These are phyloP conservation scores for Sapayoa aenigma DNA, from an alignment of 2,113 vertebrate genomes.

Conservation along the genomic window DNA sequence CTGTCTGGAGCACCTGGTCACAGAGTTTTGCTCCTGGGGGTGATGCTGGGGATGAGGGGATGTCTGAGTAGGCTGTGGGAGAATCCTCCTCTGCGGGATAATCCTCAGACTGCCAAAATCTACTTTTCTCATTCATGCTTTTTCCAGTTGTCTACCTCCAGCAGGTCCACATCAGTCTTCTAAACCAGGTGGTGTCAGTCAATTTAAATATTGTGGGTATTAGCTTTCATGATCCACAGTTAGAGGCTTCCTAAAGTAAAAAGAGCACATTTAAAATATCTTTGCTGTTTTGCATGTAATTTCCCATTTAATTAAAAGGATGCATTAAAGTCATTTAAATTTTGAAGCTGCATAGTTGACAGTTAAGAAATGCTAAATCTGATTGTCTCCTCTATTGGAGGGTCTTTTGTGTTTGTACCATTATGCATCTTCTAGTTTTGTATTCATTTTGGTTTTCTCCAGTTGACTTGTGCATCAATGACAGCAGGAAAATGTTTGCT, in stretches of 20 bases:
- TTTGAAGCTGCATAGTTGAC: background rate
- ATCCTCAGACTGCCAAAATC: background rate
- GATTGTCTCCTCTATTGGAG: background rate
- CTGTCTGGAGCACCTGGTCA: background rate
- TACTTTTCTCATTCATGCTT: background rate
- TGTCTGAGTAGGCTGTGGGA: rapidly evolving
- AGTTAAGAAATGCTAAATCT: background rate
- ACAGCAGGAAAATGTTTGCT: background rate
- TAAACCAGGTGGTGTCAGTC: background rate
- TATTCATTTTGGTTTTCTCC: background rate
- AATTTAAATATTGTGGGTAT: background rate
- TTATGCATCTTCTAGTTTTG: background rate
- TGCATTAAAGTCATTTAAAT: background rate
- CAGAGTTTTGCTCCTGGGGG: background rate
- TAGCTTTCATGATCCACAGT: background rate
- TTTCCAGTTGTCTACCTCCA: background rate
- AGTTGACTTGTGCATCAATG: background rate
- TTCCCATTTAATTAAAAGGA: background rate
- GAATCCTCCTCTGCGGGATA: background rate
- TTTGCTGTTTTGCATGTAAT: background rate
- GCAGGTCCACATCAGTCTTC: background rate
- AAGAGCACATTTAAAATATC: background rate
- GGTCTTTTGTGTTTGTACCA: background rate
- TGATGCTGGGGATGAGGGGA: rapidly evolving
- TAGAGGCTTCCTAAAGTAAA: background rate